Percentiles rank a stretch among this genome's conserved stretches.
Evolutionary conservation across 2,113 vertebrate genomes (phyloP).

Genomic region (Syngnathus scovelli): DNA sequence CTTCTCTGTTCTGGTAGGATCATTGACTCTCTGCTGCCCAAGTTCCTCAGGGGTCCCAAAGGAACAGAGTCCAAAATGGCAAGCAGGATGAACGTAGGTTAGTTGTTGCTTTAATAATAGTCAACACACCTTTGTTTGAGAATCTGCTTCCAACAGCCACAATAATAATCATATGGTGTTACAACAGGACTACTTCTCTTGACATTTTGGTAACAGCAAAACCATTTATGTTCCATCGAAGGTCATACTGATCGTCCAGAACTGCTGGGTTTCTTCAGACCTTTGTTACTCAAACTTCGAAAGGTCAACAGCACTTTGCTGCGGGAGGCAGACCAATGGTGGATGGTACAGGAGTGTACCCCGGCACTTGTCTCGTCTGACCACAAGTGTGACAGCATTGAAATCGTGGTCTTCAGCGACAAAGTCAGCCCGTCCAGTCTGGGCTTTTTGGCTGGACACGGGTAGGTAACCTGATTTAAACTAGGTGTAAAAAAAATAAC

Average conservation of each 20-base stretch:
- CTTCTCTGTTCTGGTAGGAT: constrained; percentile 41
- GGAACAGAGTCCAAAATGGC: constrained; percentile 66
- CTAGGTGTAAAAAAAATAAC: not conserved
- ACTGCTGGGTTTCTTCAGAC: constrained; percentile 65
- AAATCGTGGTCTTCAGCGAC: constrained; percentile 72
- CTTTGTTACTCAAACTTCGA: constrained; percentile 66
- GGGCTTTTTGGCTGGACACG: constrained; percentile 75
- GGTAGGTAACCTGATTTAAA: constrained; percentile 55
- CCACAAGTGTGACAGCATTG: constrained; percentile 64
- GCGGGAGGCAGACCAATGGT: constrained; percentile 63
- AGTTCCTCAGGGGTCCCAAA: constrained; percentile 60
- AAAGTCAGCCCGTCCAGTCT: constrained; percentile 79
- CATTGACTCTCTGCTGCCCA: constrained; percentile 61
- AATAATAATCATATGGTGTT: too few species aligned
- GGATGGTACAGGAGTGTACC: constrained; percentile 71
- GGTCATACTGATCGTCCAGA: constrained; percentile 47
- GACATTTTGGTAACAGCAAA: not conserved
- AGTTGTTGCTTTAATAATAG: constrained; percentile 16
- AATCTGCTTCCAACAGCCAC: too few species aligned
- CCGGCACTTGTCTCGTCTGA: constrained; percentile 27
- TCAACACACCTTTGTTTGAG: not conserved
- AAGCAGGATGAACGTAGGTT: constrained; percentile 48
- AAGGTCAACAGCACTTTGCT: constrained; percentile 31
- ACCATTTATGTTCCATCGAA: constrained; percentile 22
- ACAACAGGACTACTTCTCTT: too few species aligned